A percentile compares a stretch with the other conserved stretches of the same genome.
phyloP scores from a whole-genome alignment of 2,797 vertebrate species.

The Acrossocheilus wenchowensis region DNA sequence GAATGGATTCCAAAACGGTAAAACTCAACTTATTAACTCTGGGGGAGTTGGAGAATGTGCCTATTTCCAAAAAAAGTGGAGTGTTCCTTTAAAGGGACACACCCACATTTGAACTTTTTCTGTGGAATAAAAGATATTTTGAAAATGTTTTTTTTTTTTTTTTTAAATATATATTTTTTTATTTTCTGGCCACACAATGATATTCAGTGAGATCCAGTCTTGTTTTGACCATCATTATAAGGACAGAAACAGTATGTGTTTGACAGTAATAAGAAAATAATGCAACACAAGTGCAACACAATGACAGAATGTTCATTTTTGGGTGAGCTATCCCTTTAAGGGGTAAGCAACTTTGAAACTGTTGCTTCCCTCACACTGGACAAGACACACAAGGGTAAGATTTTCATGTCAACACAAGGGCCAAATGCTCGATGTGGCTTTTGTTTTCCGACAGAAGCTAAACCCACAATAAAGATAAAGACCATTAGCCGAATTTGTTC shows the following conservation, averaged over 20 bases:
- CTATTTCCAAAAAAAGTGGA: too few species aligned
- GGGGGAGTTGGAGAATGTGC: too few species aligned
- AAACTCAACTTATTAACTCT: too few species aligned
- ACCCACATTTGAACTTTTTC: background rate
- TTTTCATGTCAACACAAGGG: conserved; percentile 51
- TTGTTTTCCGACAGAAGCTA: conserved; percentile 57
- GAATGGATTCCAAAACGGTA: too few species aligned
- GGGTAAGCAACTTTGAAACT: background rate
- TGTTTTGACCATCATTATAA: background rate
- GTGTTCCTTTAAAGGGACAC: background rate
- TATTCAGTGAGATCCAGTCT: background rate
- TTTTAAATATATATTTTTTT: background rate
- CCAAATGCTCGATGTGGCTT: conserved; percentile 32
- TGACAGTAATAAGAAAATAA: background rate
- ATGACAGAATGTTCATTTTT: background rate
- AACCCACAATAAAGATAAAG: conserved; percentile 60
- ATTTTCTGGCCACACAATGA: background rate
- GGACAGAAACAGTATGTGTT: background rate
- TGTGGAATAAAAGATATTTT: background rate
- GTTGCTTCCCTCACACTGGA: background rate
- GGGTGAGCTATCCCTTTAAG: background rate
- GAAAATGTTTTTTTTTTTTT: too few species aligned
- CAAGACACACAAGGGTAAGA: conserved; percentile 10
- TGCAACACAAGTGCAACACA: background rate
- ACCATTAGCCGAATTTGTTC: conserved; percentile 62